Base-by-base conservation (phyloP, 2,113 vertebrate species). In the Eurypyga helias region DNA sequence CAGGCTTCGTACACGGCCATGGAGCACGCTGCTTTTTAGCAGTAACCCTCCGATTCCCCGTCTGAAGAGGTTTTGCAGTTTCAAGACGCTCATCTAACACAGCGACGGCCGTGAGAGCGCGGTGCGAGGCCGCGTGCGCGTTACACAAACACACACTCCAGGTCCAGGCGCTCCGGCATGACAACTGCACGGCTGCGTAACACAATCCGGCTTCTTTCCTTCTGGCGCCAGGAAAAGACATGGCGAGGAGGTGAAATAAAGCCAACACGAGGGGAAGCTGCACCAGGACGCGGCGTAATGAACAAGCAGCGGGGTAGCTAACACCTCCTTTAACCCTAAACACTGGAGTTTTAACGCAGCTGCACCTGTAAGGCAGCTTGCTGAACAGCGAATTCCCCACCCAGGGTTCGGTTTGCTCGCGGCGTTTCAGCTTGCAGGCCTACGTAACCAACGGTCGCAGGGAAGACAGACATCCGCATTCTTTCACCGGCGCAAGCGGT, bases 41-140 rank as follows among this genome's bases (percentile, higher is more conserved):
- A 49, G 21, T 7, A 33, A 78, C 29, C 36, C 60, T 77, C 60
- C 13, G 31, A 20, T 9, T 17, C 57, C 48, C 26, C 20, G 7
- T 18, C 2, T 20, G 38, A 46, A 45, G 14, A 58, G 45, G 29
- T 49, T 19, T 31, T 13, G 34, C 16, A 19, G 28, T 49, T 65
- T 36, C 18, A 17, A 46, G 69, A 38, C 9, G 38, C 23, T 41
- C 2, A 29, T 31, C 4, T 3, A 23, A 36, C 0, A 3, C 18
- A 29, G 26, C 1, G 45, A 9, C 2, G 36, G 21, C n/a, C 84
- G 79, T 0, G 29, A 14, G 51, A 11, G 61, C 9, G 31, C 2
- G 24, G 51, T 1, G 6, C 31, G 52, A 33, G 15, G 38, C 11
- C 28, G n/a, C 3, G 18, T 6, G 25, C 6, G 25, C 2, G 57